A percentile compares a stretch with the other conserved stretches of the same genome.
Evolutionary conservation across 2,113 vertebrate genomes (phyloP).

Genomic region (Gorilla gorilla): DNA sequence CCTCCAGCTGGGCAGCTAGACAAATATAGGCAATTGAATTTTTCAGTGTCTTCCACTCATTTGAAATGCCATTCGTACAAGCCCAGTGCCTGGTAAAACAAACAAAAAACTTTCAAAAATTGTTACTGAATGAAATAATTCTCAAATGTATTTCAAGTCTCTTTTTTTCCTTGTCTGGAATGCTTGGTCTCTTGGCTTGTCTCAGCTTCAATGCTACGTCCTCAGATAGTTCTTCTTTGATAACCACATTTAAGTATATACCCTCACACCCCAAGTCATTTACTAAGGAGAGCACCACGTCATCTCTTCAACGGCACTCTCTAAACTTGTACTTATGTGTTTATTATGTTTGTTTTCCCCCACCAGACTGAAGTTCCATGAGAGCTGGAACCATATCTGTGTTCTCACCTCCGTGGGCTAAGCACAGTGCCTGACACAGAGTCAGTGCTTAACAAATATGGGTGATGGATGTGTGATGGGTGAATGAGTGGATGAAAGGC

Average conservation of each 20-base stretch:
- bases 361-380: not conserved
- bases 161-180: not conserved
- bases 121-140: not conserved
- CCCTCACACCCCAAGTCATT: not conserved
- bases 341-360: not conserved
- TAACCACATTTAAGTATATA: not conserved
- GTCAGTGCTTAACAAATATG: not conserved
- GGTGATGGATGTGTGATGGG: not conserved
- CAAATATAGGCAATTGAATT: not conserved
- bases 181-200: not conserved
- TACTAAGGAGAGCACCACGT: not conserved
- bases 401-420: not conserved
- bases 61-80: not conserved
- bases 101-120: not conserved
- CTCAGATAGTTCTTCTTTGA: not conserved
- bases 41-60: not conserved
- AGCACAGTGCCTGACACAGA: not conserved
- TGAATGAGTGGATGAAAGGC: not conserved
- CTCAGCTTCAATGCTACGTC: not conserved
- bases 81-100: not conserved
- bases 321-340: not conserved
- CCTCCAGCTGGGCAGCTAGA: not conserved
- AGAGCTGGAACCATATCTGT: not conserved
- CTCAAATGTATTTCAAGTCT: not conserved
- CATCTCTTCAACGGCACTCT: not conserved